Evolutionary conservation across 2,113 vertebrate genomes (phyloP), one percentile per base, ranked within the genome.

Genomic region (Oryzias melastigma): DNA sequence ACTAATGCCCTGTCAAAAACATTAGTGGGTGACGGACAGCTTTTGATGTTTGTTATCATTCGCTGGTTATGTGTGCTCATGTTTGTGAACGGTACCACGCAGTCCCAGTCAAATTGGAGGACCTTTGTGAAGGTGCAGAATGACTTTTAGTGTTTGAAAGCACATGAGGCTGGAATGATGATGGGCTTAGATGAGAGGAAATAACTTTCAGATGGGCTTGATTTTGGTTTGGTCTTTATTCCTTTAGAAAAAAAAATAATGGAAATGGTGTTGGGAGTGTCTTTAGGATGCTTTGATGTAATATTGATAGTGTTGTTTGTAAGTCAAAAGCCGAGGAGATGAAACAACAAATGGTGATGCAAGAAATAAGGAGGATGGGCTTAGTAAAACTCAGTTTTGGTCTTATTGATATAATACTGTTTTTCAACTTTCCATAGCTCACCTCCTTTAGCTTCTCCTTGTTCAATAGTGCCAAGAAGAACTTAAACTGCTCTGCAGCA

Each of bases 221-320:
- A 66, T 79, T 68, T 60, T 74, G 58, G 54, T 71, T 69, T 70
- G 55, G 42, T 63, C 51, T 62, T 84, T 49, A 74, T 68, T 71
- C 61, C 48, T 19, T 25, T 25, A 7, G 17, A 65, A 66, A 54
- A 45, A 75, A 75, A 73, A 77, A 46, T 72, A 46, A 64, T 66
- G 60, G 14, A 48, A 58, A 71, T 76, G 51, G 40, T 63, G 62
- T 29, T 3, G 52, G 45, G 24, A 74, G 68, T 62, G 50, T 70
- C 71, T 81, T 73, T 85, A 65, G 53, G 42, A 62, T 65, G 61
- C 83, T 83, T 85, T 85, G 80, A 85, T 85, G 82, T 80, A 29
- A 72, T 77, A 74, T 83, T 72, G 60, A 78, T 57, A 41, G 54
- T 3, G 3, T 59, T 71, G 52, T 65, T 78, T 78, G 25, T 35